phyloP scores from a whole-genome alignment of 2,888 invertebrate species.

The Carpatolechia fugitivella region DNA sequence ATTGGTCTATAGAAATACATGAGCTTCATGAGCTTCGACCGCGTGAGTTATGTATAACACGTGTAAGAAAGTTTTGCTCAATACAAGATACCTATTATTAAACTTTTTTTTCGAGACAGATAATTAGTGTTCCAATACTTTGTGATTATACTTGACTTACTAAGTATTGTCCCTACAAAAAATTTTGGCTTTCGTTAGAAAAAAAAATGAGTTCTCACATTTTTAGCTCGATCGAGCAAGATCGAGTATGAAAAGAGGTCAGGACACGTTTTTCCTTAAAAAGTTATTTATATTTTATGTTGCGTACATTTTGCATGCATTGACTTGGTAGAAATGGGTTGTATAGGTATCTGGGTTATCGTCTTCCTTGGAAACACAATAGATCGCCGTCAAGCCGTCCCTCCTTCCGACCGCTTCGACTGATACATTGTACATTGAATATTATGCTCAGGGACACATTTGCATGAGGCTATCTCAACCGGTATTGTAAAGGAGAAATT shows the following conservation, averaged over 20 bases:
- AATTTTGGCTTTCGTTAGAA: too few relatives aligned
- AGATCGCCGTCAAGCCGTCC: constrained; percentile 39
- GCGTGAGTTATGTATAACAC: not conserved
- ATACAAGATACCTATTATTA: too few relatives aligned
- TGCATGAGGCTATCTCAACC: constrained; percentile 40
- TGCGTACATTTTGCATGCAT: not conserved
- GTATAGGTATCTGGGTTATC: constrained; percentile 54
- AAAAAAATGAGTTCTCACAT: too few relatives aligned
- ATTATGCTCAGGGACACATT: constrained; percentile 38
- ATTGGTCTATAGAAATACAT: not conserved
- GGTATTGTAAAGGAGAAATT: constrained; percentile 24
- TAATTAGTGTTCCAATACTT: too few relatives aligned
- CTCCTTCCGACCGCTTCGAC: constrained; percentile 40
- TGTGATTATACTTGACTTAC: too few relatives aligned
- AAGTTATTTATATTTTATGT: not conserved
- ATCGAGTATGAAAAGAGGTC: too few relatives aligned
- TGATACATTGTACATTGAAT: constrained; percentile 48
- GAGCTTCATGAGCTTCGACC: not conserved
- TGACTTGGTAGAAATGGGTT: not conserved
- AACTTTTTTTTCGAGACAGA: too few relatives aligned
- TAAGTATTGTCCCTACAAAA: too few relatives aligned
- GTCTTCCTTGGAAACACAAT: constrained; percentile 44
- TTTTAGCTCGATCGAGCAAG: too few relatives aligned
- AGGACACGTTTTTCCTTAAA: not conserved
- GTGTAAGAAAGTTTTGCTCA: too few relatives aligned